Evolutionary conservation across 2,797 vertebrate genomes (phyloP), one percentile per base, ranked within the genome.

Genomic region (Alcedo atthis): DNA sequence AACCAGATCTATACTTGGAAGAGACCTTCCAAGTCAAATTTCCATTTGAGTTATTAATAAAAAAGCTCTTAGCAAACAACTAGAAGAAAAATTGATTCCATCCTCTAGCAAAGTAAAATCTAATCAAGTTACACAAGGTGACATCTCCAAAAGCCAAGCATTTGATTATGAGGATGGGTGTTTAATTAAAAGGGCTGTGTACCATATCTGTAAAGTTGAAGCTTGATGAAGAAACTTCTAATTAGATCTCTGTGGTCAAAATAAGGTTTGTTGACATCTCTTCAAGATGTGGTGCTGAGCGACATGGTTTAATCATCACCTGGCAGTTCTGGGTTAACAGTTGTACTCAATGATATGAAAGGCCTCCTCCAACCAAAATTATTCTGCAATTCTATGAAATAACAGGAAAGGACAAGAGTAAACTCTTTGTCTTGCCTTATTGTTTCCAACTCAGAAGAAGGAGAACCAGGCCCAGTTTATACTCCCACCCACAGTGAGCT

Each of bases 21-120:
- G 42, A 91, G 71, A 86, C 46, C 88, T 73, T 85, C 91, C 89
- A 90, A 91, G 85, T 37, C 67, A 67, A 28, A 68, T 67, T 61
- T 85, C 93, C 92, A 96, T 97, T 96, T 96, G 78, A 0, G 70
- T 92, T 95, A 95, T 96, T 97, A 97, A 96, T 93, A 94, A 95
- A 95, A 96, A 85, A 59, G 57, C 92, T 89, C 94, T 81, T 89
- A 48, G 90, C 94, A 90, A 95, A 91, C 45, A 85, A 64, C 45
- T 46, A 59, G 71, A 46, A 74, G 80, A 85, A 70, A 85, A 96
- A 96, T 71, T 85, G 94, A 96, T 96, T 83, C 87, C 77, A 13
- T 87, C 89, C 82, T 91, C 71, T 13, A 62, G 78, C 77, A 88
- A 78, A 86, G 74, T 15, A n/a, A 76, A 75, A 92, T 76, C 80